Percentiles rank a stretch among this genome's conserved stretches.
Conservation (phyloP, 2,797 vertebrate species). For the Synanceia verrucosa region DNA sequence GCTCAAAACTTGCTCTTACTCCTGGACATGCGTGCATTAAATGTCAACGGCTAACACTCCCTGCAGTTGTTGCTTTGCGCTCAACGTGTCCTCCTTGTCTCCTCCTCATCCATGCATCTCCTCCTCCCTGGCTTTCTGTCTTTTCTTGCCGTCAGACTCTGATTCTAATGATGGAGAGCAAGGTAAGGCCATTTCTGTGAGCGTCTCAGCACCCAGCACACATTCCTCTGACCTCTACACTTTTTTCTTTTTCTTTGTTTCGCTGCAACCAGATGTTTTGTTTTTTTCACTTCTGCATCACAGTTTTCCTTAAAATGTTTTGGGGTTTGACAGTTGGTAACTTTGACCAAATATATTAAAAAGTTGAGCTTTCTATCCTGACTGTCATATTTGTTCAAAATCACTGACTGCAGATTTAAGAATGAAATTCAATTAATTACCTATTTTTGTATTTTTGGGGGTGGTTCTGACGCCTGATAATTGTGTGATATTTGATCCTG, state of each 20-base stretch:
- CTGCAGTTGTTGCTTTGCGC: constrained; percentile 33
- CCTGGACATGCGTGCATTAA: neutral
- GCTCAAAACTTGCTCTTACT: constrained; percentile 3
- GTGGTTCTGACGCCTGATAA: neutral
- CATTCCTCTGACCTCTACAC: neutral
- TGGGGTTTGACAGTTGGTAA: too few relatives aligned
- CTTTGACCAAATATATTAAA: too few relatives aligned
- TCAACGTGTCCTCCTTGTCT: constrained; percentile 76
- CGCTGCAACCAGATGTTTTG: constrained; percentile 4
- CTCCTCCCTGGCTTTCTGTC: constrained; percentile 19
- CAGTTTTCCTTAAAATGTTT: neutral
- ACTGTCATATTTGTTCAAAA: too few relatives aligned
- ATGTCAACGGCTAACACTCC: neutral
- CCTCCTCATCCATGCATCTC: constrained; percentile 35
- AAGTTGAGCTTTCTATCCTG: too few relatives aligned
- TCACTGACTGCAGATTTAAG: too few relatives aligned
- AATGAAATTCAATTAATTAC: neutral
- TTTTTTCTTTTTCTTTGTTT: neutral
- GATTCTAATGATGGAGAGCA: constrained; percentile 84
- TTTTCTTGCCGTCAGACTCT: constrained; percentile 81
- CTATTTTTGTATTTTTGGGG: neutral
- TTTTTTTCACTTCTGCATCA: constrained; percentile 24
- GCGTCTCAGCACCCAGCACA: neutral
- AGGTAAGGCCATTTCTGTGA: constrained; percentile 83
- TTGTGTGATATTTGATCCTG: neutral